Percentiles rank a stretch among this genome's conserved stretches.
Conservation (phyloP, 1,140 invertebrate genomes). For the Aphis craccivora region DNA sequence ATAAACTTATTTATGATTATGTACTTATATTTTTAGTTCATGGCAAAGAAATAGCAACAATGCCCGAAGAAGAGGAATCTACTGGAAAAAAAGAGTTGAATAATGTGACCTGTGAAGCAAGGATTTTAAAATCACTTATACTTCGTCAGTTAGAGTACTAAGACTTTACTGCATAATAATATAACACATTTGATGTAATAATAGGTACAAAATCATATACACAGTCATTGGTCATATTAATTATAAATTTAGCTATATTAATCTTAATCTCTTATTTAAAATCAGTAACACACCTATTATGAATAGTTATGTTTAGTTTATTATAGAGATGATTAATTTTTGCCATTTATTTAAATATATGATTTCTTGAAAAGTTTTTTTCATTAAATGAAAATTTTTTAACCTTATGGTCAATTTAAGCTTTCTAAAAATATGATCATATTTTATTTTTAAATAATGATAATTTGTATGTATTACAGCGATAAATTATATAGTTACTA, state of each 20-base stretch:
- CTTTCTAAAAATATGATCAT: too few relatives aligned
- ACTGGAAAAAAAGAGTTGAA: conserved; percentile 81
- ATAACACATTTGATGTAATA: not conserved
- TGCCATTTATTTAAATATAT: too few relatives aligned
- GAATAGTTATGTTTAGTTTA: too few relatives aligned
- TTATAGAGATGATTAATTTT: too few relatives aligned
- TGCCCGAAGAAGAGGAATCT: conserved; percentile 78
- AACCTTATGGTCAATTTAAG: too few relatives aligned
- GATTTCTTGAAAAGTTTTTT: not conserved
- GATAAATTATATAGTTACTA: too few relatives aligned
- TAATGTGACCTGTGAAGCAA: conserved; percentile 91
- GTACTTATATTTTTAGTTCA: conserved; percentile 71
- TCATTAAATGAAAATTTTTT: not conserved
- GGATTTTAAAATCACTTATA: conserved; percentile 84
- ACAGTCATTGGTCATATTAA: too few relatives aligned
- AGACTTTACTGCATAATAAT: not conserved
- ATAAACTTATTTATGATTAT: not conserved
- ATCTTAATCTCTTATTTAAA: too few relatives aligned
- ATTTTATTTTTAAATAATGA: too few relatives aligned
- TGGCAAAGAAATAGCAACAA: conserved; percentile 83
- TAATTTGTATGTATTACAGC: too few relatives aligned
- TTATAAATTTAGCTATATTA: too few relatives aligned
- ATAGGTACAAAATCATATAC: not conserved
- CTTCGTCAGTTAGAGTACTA: conserved; percentile 70
- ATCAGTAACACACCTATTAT: too few relatives aligned